phyloP scores from a whole-genome alignment of 2,113 vertebrate genomes.

The Oreochromis tanganicae region DNA sequence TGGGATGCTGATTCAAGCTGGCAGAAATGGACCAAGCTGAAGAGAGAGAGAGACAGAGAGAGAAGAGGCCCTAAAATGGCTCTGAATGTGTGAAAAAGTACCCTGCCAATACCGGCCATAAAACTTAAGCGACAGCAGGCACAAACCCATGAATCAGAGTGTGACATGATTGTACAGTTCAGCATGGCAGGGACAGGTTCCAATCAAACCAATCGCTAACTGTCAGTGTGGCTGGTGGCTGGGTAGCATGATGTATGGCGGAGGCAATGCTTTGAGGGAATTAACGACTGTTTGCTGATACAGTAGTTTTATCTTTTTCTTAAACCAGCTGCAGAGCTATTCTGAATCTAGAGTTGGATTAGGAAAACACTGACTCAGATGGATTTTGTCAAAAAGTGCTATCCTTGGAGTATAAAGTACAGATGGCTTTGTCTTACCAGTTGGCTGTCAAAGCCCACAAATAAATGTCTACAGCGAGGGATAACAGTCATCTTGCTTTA shows the following conservation, averaged over 20 bases:
- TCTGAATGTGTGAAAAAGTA: conserved; percentile 55
- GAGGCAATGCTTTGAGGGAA: background rate
- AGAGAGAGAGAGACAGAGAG: conserved; percentile 11
- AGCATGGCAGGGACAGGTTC: conserved; percentile 20
- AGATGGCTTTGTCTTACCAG: background rate
- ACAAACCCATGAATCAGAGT: conserved; percentile 60
- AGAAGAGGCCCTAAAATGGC: conserved; percentile 23
- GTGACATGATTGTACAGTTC: conserved; percentile 39
- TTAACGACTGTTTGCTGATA: background rate
- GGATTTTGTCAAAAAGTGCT: background rate
- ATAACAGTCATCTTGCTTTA: background rate
- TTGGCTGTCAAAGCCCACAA: background rate
- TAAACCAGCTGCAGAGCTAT: background rate
- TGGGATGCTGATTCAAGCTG: conserved; percentile 57
- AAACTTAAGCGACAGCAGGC: conserved; percentile 56
- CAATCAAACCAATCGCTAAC: conserved; percentile 40
- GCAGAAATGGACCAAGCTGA: conserved; percentile 34
- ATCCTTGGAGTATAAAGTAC: background rate
- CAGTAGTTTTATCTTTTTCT: background rate
- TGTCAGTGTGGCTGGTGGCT: background rate
- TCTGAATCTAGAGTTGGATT: background rate
- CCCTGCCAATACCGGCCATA: conserved; percentile 51
- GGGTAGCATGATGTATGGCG: background rate
- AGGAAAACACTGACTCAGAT: background rate
- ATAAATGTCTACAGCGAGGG: background rate